phyloP scores from a whole-genome alignment of 2,888 invertebrate species.

The Chouioia cunea region DNA sequence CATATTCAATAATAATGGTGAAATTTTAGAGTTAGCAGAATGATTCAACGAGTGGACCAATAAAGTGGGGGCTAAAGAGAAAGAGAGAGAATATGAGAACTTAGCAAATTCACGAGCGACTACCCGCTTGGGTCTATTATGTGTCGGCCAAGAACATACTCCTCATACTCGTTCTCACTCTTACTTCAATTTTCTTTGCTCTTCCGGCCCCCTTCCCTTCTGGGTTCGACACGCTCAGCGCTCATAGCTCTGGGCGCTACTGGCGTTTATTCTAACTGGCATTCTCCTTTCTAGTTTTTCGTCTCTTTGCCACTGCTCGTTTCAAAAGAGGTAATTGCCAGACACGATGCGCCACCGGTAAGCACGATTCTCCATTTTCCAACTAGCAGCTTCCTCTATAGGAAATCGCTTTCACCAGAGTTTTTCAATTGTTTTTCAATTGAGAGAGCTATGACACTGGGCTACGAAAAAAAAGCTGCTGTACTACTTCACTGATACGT shows the following conservation, averaged over 20 bases:
- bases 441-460: too few species aligned
- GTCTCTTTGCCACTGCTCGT: constrained; percentile 48
- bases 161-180: constrained; percentile 53
- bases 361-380: constrained; percentile 43
- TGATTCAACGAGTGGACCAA: constrained; percentile 68
- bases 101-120: constrained; percentile 66
- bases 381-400: neutral
- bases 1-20: constrained; percentile 71
- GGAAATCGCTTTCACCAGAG: neutral
- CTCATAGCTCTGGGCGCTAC: constrained; percentile 55
- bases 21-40: constrained; percentile 68
- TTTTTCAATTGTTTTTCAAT: neutral
- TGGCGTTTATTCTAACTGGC: constrained; percentile 61
- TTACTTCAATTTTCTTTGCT: constrained; percentile 51
- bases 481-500: too few species aligned
- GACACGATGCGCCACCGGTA: constrained; percentile 52
- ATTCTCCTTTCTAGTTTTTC: constrained; percentile 40
- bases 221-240: neutral
- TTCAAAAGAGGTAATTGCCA: constrained; percentile 56
- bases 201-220: constrained; percentile 25
- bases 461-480: neutral
- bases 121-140: constrained; percentile 59
- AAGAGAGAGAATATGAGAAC: constrained; percentile 40
- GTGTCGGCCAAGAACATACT: constrained; percentile 7
- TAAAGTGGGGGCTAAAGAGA: constrained; percentile 38